Evolutionary conservation across 2,113 vertebrate genomes (phyloP).

Genomic region (Channa argus): DNA sequence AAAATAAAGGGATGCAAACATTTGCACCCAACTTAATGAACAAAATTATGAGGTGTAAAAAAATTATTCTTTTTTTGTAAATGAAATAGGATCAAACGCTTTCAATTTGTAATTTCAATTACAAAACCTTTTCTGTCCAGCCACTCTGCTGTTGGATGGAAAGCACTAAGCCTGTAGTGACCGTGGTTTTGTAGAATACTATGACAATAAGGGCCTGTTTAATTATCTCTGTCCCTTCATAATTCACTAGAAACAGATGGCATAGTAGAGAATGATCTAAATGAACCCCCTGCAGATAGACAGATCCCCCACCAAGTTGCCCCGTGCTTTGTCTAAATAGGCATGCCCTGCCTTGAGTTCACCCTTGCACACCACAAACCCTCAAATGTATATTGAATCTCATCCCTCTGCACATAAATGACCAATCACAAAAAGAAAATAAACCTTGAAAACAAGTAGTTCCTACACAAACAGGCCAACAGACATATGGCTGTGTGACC

Average conservation of each 20-base stretch:
- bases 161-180: neutral
- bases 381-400: conserved; percentile 10
- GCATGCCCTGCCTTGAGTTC: conserved; percentile 23
- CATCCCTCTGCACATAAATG: conserved; percentile 17
- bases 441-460: conserved; percentile 39
- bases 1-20: too few species aligned
- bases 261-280: conserved; percentile 55
- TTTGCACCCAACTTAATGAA: too few species aligned
- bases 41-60: too few species aligned
- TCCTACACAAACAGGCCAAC: conserved; percentile 51
- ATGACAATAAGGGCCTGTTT: conserved; percentile 35
- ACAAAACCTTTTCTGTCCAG: too few species aligned
- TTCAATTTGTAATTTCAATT: too few species aligned
- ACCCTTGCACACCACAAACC: neutral
- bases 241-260: conserved; percentile 71
- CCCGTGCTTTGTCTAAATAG: conserved; percentile 39
- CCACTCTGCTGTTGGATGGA: neutral
- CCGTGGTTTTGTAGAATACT: conserved; percentile 19
- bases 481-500: conserved; percentile 60
- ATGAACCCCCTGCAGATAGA: conserved; percentile 54
- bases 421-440: conserved; percentile 43
- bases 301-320: conserved; percentile 40
- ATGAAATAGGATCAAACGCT: too few species aligned
- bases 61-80: too few species aligned
- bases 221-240: conserved; percentile 45